Conservation (phyloP, 2,888 invertebrate species). For the Argyra leucocephala region DNA sequence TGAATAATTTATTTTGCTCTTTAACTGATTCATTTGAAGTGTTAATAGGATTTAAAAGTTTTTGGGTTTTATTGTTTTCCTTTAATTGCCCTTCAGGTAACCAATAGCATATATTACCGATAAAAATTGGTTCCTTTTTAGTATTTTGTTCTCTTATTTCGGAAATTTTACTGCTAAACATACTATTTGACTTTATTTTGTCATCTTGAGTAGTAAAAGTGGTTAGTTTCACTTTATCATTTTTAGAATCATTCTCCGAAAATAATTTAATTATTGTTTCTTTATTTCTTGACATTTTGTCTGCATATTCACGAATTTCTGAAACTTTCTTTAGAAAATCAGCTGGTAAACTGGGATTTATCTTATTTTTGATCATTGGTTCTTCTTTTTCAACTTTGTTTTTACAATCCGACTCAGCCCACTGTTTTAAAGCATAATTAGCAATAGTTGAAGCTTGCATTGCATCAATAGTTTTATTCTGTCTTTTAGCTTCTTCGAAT, state of each 20-base stretch:
- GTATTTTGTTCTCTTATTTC: background rate
- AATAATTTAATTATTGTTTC: too few species aligned
- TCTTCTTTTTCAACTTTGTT: background rate
- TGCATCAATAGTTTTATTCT: background rate
- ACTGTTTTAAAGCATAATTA: background rate
- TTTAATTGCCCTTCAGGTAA: background rate
- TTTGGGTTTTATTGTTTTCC: too few species aligned
- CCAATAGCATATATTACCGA: background rate
- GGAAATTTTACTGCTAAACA: too few species aligned
- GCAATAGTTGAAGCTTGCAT: background rate
- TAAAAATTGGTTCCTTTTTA: background rate
- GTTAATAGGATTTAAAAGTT: too few species aligned
- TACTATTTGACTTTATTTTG: too few species aligned
- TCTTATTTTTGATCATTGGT: background rate
- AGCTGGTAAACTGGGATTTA: background rate
- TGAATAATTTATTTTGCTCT: too few species aligned
- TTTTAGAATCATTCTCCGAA: background rate
- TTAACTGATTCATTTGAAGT: too few species aligned
- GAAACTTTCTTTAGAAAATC: background rate
- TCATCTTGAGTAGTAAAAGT: too few species aligned
- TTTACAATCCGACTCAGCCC: background rate
- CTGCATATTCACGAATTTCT: background rate
- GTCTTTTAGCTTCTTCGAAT: background rate
- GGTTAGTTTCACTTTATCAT: background rate
- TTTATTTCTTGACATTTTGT: background rate